A percentile compares a stretch with the other conserved stretches of the same genome.
Conservation (phyloP, 2,113 vertebrate species). For the Terrapene triunguis region DNA sequence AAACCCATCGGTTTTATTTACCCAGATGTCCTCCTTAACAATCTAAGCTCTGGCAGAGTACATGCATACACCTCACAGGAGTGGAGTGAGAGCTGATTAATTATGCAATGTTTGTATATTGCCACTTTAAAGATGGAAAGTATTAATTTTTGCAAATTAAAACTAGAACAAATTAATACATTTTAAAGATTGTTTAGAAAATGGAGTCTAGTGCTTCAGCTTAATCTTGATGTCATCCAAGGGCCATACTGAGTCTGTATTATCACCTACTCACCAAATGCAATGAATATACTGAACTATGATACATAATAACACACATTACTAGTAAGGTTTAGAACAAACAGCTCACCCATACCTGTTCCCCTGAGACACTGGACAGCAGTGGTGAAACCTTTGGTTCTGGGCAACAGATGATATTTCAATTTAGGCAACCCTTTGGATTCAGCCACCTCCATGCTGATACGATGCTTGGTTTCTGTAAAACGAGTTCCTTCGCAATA, state of each 20-base stretch:
- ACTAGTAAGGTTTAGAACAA: neutral
- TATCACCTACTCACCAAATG: neutral
- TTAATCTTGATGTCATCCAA: neutral
- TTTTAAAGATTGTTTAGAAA: neutral
- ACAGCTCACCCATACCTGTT: conserved; percentile 83
- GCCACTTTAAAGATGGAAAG: neutral
- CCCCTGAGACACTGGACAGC: conserved; percentile 95
- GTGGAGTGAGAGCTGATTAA: neutral
- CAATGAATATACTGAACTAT: neutral
- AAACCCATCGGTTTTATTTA: neutral
- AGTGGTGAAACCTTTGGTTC: conserved; percentile 98
- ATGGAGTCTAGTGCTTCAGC: neutral
- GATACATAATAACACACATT: neutral
- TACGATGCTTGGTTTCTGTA: conserved; percentile 95
- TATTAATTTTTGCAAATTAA: conserved; percentile 1
- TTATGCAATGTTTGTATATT: neutral
- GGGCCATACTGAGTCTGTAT: neutral
- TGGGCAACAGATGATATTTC: conserved; percentile 95
- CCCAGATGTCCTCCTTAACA: conserved; percentile 3
- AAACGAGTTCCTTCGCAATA: conserved; percentile 99
- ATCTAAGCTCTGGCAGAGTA: neutral
- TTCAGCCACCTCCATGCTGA: conserved; percentile 97
- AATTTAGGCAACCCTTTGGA: conserved; percentile 94
- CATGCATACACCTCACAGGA: neutral
- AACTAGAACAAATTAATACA: neutral